Conservation (phyloP, 2,113 vertebrate genomes). For the Fregata magnificens region DNA sequence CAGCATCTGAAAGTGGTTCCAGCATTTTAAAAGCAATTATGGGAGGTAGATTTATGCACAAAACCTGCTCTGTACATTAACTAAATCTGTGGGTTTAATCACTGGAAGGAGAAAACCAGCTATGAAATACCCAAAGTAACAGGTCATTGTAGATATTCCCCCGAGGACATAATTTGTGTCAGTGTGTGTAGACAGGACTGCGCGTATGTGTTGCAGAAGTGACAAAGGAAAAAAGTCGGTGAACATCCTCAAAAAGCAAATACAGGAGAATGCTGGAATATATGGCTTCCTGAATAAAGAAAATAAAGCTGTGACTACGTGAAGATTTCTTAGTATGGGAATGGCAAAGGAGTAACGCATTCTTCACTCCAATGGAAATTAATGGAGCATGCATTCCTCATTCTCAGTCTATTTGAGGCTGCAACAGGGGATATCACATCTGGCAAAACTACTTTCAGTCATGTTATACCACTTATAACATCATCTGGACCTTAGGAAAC, state of each 20-base stretch:
- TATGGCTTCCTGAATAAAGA: constrained; percentile 22
- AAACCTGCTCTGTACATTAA: constrained; percentile 68
- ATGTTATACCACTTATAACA: constrained; percentile 38
- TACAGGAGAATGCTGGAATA: neutral
- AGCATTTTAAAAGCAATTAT: constrained; percentile 70
- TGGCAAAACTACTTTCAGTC: constrained; percentile 63
- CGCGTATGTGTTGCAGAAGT: neutral
- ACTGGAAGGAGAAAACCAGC: constrained; percentile 46
- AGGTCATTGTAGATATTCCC: constrained; percentile 21
- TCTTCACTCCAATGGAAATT: constrained; percentile 56
- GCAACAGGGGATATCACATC: constrained; percentile 53
- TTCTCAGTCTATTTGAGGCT: constrained; percentile 54
- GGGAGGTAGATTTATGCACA: constrained; percentile 41
- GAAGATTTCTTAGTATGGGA: constrained; percentile 23
- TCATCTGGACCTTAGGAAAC: constrained; percentile 48
- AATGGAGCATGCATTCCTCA: constrained; percentile 36
- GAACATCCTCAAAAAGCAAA: constrained; percentile 49
- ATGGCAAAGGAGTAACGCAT: constrained; percentile 31
- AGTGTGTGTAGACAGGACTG: constrained; percentile 1
- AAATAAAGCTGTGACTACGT: constrained; percentile 15
- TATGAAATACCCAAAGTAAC: constrained; percentile 20
- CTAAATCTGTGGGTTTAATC: constrained; percentile 68
- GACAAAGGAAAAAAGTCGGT: constrained; percentile 12
- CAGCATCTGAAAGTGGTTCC: constrained; percentile 43
- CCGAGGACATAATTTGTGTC: neutral